These are phyloP conservation scores for Drosophila sp. DNA, from an alignment of 1,140 invertebrate species.

Conservation along the genomic window DNA sequence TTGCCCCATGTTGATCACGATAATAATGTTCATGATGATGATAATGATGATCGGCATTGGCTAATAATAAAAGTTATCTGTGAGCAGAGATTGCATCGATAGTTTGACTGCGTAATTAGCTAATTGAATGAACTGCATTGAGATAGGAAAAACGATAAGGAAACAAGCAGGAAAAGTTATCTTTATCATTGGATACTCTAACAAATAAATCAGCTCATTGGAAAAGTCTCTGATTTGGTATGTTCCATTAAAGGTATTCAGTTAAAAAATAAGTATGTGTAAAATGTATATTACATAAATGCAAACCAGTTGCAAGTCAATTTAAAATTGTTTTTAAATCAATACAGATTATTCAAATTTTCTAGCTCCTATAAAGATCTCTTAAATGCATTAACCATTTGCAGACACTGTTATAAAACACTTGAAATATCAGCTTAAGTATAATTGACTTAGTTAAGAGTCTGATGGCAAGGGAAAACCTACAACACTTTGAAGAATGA, in stretches of 20 bases:
- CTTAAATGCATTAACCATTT: not conserved
- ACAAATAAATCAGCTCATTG: not conserved
- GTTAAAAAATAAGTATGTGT: too few species aligned
- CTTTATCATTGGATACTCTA: not conserved
- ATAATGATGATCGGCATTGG: slow-evolving; percentile 23
- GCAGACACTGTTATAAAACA: not conserved
- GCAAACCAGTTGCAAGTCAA: too few species aligned
- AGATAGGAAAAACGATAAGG: not conserved
- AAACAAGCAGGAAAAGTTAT: not conserved
- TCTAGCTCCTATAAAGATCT: too few species aligned
- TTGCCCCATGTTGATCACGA: slow-evolving; percentile 25
- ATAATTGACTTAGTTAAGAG: not conserved
- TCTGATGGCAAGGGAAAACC: not conserved
- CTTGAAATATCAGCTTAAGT: not conserved
- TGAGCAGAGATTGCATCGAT: slow-evolving; percentile 20
- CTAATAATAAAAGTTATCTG: slow-evolving; percentile 40
- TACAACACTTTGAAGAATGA: slow-evolving; percentile 8
- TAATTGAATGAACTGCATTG: slow-evolving; percentile 29
- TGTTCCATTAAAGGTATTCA: too few species aligned
- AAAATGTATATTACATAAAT: too few species aligned
- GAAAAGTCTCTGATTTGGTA: too few species aligned
- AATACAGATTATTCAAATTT: too few species aligned
- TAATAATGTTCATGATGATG: slow-evolving; percentile 17
- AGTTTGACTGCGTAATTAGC: slow-evolving; percentile 37
- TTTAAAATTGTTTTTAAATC: too few species aligned